Base-by-base conservation (phyloP, 2,797 vertebrate species). In the Danio jaintianensis region DNA sequence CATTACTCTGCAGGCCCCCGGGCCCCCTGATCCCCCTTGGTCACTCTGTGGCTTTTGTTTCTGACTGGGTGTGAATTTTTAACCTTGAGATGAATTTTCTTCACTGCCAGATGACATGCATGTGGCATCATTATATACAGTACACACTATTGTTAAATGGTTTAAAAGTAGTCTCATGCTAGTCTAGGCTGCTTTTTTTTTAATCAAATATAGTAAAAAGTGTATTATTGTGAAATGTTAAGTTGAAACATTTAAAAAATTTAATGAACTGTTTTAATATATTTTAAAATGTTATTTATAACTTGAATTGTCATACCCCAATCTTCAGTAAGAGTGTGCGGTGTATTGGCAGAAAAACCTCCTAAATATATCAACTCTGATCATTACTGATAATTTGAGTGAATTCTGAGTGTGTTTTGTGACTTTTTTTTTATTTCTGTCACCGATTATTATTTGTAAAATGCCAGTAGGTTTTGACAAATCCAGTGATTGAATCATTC, bases 1-100 rank as follows among this genome's bases (percentile, higher is more conserved):
- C 66, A 66, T 70, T 77, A 59, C 72, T 81, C 77, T 68, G 52
- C 38, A 40, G 53, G 52, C 58, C n/a, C 45, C 53, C 5, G 29
- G 52, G 53, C 75, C 43, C 29, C 56, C 4, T 72, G 75, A 75
- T 56, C 7, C 50, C n/a, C 73, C 10, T 47, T 11, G 48, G 83
- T 80, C 71, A 15, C 12, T 79, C 45, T 67, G 43, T 56, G 40
- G 62, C 20, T 55, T 71, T 0, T 29, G 20, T 71, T 3, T 61
- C 18, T 29, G 67, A 50, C 56, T 71, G 48, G 38, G 13, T 11
- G 45, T 50, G 43, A 12, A 48, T 68, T 20, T 48, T 69, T 43
- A 59, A 78, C 66, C 11, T 77, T 58, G 7, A 45, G 40, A 78
- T 45, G 7, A 18, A 59, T 16, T 50, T 12, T 50, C 4, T n/a